Evolutionary conservation across 35 echinoderm and acorn worm genomes (phyloP), one percentile per base, ranked within the genome.

Genomic region (Ptychodera flava): DNA sequence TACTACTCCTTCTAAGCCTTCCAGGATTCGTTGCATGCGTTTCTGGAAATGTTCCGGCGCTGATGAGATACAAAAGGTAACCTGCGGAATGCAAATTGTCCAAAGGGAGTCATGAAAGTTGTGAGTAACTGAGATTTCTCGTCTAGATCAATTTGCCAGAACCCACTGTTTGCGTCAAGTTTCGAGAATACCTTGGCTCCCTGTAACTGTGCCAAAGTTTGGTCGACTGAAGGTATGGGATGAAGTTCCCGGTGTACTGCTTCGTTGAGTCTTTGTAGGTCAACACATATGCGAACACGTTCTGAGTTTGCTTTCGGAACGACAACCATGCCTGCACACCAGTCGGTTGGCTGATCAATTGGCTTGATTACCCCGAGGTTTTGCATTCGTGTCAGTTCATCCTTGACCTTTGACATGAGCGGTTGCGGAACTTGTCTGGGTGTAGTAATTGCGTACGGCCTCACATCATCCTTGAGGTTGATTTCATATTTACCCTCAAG

Each of bases 31-130:
- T n/a, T 77, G 83, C 93, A 95, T 95, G n/a, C 33, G 82, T 33
- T 87, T 33, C 35, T 92, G 86, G 82, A 94, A 89, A 38, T 85
- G 34, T 79, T 95, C 90, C 29, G 86, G 93, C 29, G 82, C 93
- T 14, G 82, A 92, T 38, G 84, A 88, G 15, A 95, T 92, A 28
- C 93, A 64, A 95, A 95, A 2, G 90, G 93, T 33, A 92, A 33
- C 16, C 93, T 76, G 76, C 88, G 91, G 37, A 92, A 95, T 22
- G 27, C 35, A 31, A 85, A 95, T 76, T 87, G 83, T 31, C 93
- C 88, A 79, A 85, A 91, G 22, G 92, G 92, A 79, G 89, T 88
- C 1, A 91, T 89, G 90, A 95, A 95, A 27, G 86, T 92, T 15
- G 86, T 91, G 0, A 92, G 79, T 34, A 34, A 34, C 1, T 80